Percentiles rank a stretch among this genome's conserved stretches.
phyloP scores from a whole-genome alignment of 2,888 invertebrate species.

The Aleiodes alternator region DNA sequence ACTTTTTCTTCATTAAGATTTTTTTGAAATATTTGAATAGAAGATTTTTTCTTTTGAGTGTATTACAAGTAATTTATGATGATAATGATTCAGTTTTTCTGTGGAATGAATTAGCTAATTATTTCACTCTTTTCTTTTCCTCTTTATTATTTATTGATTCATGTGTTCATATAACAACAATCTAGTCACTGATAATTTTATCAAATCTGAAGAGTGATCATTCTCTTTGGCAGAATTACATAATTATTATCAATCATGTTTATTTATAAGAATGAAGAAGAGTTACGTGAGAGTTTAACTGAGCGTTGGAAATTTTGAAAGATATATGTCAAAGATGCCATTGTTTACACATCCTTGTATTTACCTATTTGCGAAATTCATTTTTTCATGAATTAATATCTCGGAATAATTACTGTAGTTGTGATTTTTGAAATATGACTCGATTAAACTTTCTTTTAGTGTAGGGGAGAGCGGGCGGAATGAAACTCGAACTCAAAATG shows the following conservation, averaged over 20 bases:
- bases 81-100: too few species aligned
- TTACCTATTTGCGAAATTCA: not conserved
- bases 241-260: conserved; percentile 12
- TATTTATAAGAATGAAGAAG: not conserved
- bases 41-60: too few species aligned
- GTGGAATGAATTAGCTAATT: too few species aligned
- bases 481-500: too few species aligned
- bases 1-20: too few species aligned
- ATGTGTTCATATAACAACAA: conserved; percentile 24
- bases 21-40: too few species aligned
- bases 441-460: too few species aligned
- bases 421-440: not conserved
- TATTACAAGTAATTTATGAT: too few species aligned
- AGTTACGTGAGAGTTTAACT: conserved; percentile 2
- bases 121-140: not conserved
- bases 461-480: too few species aligned
- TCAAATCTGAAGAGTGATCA: conserved; percentile 27
- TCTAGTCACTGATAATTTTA: conserved; percentile 49
- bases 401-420: not conserved
- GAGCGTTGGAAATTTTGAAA: conserved; percentile 10
- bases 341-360: conserved; percentile 15
- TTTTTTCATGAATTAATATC: not conserved
- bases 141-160: conserved; percentile 4
- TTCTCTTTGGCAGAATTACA: conserved; percentile 19
- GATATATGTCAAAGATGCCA: not conserved